Percentiles rank a stretch among this genome's conserved stretches.
These are phyloP conservation scores for Silurus asotus DNA, from an alignment of 2,113 vertebrate genomes.

Conservation along the genomic window DNA sequence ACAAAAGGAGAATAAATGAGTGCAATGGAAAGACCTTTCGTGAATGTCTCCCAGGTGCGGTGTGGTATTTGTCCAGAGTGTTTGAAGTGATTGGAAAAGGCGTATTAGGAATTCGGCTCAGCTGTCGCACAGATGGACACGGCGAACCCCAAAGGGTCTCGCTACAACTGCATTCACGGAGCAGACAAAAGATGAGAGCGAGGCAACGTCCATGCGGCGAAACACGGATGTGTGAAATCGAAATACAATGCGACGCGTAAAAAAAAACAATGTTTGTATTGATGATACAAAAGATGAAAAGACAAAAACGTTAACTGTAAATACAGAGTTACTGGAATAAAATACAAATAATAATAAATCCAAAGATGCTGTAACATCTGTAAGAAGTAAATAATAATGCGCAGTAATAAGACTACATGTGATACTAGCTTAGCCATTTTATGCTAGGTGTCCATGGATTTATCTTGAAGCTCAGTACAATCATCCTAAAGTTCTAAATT, in stretches of 20 bases:
- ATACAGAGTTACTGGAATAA: neutral
- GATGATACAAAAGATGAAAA: neutral
- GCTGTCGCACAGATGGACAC: conserved; percentile 8
- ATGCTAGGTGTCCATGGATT: neutral
- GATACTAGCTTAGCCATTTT: neutral
- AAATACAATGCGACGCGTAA: neutral
- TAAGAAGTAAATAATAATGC: neutral
- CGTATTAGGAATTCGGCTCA: conserved; percentile 18
- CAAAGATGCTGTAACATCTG: neutral
- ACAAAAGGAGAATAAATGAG: neutral
- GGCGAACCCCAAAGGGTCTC: neutral
- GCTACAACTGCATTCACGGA: neutral
- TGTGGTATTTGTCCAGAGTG: conserved; percentile 7
- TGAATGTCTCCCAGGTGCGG: neutral
- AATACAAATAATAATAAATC: neutral
- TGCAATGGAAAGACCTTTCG: neutral
- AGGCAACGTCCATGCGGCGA: neutral
- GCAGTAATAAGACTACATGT: too few relatives aligned
- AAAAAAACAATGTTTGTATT: neutral
- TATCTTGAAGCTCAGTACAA: neutral
- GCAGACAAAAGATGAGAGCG: neutral
- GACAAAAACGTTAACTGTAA: neutral
- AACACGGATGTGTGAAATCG: neutral
- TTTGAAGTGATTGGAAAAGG: conserved; percentile 15
- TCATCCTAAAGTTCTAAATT: too few relatives aligned